Conservation (phyloP, 1,140 invertebrate genomes). For the Uloborus diversus region DNA sequence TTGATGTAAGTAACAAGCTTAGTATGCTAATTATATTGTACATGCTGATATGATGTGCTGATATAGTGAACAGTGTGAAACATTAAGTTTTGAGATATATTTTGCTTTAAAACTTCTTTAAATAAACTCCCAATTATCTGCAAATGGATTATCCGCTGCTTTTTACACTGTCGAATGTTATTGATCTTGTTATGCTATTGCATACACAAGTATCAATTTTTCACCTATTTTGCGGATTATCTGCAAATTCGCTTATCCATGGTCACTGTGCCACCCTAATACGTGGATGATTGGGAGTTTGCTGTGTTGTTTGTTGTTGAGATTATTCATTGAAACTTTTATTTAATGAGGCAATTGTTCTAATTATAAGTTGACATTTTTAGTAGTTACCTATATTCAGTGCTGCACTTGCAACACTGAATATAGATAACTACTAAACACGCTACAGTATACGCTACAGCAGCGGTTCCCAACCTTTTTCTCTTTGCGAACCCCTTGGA, state of each 20-base stretch:
- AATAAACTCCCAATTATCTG: not conserved
- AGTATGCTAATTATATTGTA: not conserved
- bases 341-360: too few relatives aligned
- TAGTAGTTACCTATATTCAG: too few relatives aligned
- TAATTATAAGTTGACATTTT: too few relatives aligned
- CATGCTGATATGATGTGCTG: too few relatives aligned
- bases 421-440: too few relatives aligned
- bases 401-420: too few relatives aligned
- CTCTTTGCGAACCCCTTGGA: too few relatives aligned
- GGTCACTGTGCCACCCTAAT: too few relatives aligned
- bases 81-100: not conserved
- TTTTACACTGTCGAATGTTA: not conserved
- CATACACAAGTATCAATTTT: not conserved
- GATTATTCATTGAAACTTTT: not conserved
- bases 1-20: conserved; percentile 18
- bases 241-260: not conserved
- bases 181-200: not conserved
- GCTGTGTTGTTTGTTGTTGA: not conserved
- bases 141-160: not conserved
- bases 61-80: not conserved
- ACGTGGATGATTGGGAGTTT: too few relatives aligned
- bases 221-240: not conserved
- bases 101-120: not conserved
- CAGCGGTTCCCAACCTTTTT: too few relatives aligned
- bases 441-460: too few relatives aligned